Evolutionary conservation across 2,888 invertebrate genomes (phyloP).

Genomic region (Yponomeuta sedellus): DNA sequence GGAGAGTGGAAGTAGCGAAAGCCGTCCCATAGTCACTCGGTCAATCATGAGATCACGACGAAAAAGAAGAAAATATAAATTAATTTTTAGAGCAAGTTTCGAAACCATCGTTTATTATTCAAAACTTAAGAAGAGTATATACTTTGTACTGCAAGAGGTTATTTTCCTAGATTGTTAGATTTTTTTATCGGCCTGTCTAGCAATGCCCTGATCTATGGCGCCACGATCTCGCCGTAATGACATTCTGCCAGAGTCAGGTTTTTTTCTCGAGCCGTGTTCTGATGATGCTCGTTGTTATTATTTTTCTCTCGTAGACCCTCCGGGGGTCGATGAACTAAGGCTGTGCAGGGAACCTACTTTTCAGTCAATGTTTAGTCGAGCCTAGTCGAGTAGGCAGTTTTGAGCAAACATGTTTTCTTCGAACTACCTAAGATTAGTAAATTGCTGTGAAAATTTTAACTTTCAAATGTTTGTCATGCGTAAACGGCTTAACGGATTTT

Average conservation of each 20-base stretch:
- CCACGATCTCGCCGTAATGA: conserved; percentile 64
- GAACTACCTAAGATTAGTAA: too few relatives aligned
- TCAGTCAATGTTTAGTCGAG: background rate
- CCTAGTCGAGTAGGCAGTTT: too few relatives aligned
- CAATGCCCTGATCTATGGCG: conserved; percentile 41
- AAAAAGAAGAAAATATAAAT: background rate
- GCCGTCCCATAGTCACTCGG: too few relatives aligned
- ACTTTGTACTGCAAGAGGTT: background rate
- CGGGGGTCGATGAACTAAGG: conserved; percentile 47
- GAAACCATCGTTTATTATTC: background rate
- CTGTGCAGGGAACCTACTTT: conserved; percentile 26
- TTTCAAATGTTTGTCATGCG: too few relatives aligned
- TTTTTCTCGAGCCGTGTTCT: conserved; percentile 65
- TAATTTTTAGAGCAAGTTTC: background rate
- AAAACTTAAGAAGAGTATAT: background rate
- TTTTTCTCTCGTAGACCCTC: conserved; percentile 57
- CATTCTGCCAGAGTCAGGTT: conserved; percentile 62
- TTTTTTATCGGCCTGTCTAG: background rate
- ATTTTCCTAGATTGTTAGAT: background rate
- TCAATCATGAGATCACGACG: too few relatives aligned
- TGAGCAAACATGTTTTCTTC: too few relatives aligned
- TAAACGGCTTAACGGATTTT: too few relatives aligned
- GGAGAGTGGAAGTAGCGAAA: too few relatives aligned
- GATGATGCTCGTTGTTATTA: conserved; percentile 68
- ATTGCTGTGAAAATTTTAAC: too few relatives aligned